phyloP scores from a whole-genome alignment of 2,888 invertebrate species.

The Nemoura dubitans region DNA sequence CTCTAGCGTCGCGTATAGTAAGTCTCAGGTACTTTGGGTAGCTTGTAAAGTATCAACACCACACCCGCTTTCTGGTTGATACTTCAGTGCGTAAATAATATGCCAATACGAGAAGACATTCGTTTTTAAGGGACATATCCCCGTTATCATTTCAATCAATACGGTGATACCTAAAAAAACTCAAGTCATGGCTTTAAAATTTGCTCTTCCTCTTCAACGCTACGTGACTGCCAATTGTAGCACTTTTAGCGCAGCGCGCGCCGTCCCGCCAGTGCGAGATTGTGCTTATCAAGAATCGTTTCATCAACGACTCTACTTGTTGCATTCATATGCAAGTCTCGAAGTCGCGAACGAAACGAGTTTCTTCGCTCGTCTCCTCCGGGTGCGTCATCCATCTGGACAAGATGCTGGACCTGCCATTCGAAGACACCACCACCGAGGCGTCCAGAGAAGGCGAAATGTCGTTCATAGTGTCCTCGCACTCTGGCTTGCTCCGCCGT shows the following conservation, averaged over 20 bases:
- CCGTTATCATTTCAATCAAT: neutral
- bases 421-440: constrained; percentile 4
- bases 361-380: neutral
- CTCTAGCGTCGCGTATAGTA: no score
- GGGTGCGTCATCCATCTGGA: neutral
- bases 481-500: neutral
- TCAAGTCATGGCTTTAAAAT: neutral
- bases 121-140: neutral
- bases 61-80: no score
- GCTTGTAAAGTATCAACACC: no score
- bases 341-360: constrained; percentile 14
- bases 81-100: no score
- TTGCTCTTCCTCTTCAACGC: neutral
- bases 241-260: neutral
- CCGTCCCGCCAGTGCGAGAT: neutral
- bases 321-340: constrained; percentile 30
- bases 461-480: neutral
- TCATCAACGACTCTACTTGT: neutral
- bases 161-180: neutral
- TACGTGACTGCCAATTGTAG: neutral
- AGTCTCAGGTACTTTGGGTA: no score
- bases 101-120: no score
- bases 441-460: neutral
- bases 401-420: constrained; percentile 10
- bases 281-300: neutral